Percentiles rank a stretch among this genome's conserved stretches.
Evolutionary conservation across 2,888 invertebrate genomes (phyloP).

Genomic region (Latrodectus hesperus): DNA sequence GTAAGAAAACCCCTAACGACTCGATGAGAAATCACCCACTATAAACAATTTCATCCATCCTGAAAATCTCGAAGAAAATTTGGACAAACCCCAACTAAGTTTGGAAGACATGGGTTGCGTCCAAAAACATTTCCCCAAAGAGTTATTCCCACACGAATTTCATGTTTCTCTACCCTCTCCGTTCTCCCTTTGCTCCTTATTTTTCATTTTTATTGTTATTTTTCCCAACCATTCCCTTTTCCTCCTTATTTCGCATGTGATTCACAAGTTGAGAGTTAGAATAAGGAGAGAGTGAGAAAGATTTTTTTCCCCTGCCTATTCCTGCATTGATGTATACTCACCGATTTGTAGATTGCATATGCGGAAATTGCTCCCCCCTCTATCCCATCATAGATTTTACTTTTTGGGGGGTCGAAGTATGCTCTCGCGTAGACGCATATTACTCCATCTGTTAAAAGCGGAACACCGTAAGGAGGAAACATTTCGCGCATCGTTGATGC

Average conservation of each 20-base stretch:
- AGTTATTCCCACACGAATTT: conserved; percentile 33
- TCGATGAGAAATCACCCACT: conserved; percentile 56
- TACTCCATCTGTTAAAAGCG: conserved; percentile 52
- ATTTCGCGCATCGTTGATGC: conserved; percentile 46
- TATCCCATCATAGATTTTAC: not conserved
- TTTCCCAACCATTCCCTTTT: not conserved
- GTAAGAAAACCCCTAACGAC: not conserved
- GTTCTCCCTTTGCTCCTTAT: not conserved
- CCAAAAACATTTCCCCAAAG: conserved; percentile 57
- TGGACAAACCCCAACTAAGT: conserved; percentile 59
- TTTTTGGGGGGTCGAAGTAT: not conserved
- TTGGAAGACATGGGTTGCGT: conserved; percentile 43
- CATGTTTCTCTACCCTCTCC: not conserved
- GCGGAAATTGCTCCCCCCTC: conserved; percentile 21
- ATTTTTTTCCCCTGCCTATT: not conserved
- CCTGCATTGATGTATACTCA: conserved; percentile 31
- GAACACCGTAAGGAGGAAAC: conserved; percentile 7
- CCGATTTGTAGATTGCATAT: conserved; percentile 29
- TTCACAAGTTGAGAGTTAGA: not conserved
- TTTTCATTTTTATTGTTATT: not conserved
- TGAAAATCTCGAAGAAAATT: conserved; percentile 38
- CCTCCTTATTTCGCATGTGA: conserved; percentile 4
- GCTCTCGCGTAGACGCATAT: not conserved
- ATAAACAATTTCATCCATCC: conserved; percentile 63
- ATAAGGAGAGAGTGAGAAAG: no score